Conservation (phyloP, 2,888 invertebrate genomes). For the Conomelus anceps region DNA sequence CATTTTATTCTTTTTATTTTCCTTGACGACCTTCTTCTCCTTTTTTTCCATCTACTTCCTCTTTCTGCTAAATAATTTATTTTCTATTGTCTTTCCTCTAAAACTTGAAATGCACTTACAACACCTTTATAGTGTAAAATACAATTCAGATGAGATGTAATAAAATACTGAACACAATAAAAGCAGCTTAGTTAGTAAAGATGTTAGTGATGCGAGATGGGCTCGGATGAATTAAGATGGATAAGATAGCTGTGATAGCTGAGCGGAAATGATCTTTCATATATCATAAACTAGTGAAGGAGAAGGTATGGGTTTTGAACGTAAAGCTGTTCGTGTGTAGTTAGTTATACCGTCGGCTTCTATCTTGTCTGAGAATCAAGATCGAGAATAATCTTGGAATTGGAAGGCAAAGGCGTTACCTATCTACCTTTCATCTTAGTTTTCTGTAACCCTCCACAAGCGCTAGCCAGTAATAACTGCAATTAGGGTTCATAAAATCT, state of each 20-base stretch:
- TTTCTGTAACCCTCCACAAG: not conserved
- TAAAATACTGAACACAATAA: not conserved
- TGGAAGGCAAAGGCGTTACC: not conserved
- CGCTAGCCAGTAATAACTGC: not conserved
- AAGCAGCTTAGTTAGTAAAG: not conserved
- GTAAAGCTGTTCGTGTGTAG: not conserved
- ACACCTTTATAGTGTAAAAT: no score
- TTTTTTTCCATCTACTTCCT: no score
- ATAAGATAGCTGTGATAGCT: not conserved
- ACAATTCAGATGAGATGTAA: not conserved
- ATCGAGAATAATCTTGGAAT: not conserved
- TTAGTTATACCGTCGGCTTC: not conserved
- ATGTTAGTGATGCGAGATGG: not conserved
- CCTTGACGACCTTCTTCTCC: no score
- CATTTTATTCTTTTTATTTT: no score
- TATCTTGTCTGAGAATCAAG: not conserved
- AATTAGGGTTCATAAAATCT: slow-evolving; percentile 2
- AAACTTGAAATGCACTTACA: not conserved
- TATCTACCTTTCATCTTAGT: not conserved
- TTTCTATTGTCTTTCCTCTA: not conserved
- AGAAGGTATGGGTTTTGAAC: not conserved
- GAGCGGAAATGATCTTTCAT: not conserved
- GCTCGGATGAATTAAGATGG: not conserved
- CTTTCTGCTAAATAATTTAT: no score
- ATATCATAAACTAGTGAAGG: not conserved